Evolutionary conservation across 2,888 invertebrate species (phyloP), one percentile per base, ranked within the genome.

Genomic region (Hydropsyche betteni): DNA sequence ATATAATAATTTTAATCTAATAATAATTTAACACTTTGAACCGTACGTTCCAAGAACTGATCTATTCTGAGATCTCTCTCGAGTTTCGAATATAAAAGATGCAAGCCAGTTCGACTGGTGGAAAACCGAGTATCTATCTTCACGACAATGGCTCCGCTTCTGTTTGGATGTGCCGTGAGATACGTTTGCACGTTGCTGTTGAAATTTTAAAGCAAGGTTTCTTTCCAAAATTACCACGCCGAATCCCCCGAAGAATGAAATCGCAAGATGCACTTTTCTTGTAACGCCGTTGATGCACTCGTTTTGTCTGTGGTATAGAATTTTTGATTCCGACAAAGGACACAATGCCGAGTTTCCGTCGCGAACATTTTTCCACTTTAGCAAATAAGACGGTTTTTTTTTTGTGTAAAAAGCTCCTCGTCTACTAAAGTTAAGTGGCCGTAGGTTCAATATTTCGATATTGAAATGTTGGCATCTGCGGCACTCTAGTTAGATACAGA

Each of bases 241-340:
- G 64, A 68, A 50, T 33, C 68, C 75, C 75, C 69, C 51, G 68
- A 70, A 38, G 61, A 72, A 72, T 38, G 10, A 64, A 44, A 61
- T 71, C 38, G n/a, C 75, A 50, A 75, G 75, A 75, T 75, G 75
- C 75, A 75, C 75, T 75, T 75, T 70, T 69, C 75, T 61, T 75
- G 75, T 75, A 71, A 51, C 64, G 50, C 68, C 51, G 55, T 55
- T 55, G 64, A 36, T 44, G 44, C 51, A 33, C 68, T 75, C 52
- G 55, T 70, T 72, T 61, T 52, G 33, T 44, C 50, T 14, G 55
- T 55, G 55, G 55, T n/a, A 24, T 24, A 24, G n/a, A 55, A 14
- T 55, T 58, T 24, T 16, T 24, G 12, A 33, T 64, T 36, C 64
- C 34, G 24, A 24, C 7, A 10, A 61, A 61, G 16, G n/a, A n/a